phyloP scores from a whole-genome alignment of 2,113 vertebrate genomes.

The Saccopteryx bilineata region DNA sequence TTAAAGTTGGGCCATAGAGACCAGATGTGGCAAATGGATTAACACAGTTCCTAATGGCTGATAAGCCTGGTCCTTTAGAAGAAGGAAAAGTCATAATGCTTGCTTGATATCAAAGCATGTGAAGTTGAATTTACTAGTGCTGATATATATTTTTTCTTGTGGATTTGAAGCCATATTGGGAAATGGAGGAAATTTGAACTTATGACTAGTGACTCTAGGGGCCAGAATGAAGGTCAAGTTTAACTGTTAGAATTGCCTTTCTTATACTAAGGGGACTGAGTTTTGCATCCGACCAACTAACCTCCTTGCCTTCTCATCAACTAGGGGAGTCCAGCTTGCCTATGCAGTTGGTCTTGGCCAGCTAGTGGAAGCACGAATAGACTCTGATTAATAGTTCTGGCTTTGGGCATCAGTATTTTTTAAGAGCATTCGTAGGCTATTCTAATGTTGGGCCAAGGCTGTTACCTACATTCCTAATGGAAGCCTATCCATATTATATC shows the following conservation, averaged over 20 bases:
- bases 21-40: neutral
- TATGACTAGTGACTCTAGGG: neutral
- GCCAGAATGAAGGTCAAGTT: conserved; percentile 53
- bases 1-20: conserved; percentile 8
- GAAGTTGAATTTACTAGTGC: conserved; percentile 27
- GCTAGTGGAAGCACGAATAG: neutral
- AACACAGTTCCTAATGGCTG: neutral
- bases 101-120: conserved; percentile 52
- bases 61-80: neutral
- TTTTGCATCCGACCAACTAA: conserved; percentile 4
- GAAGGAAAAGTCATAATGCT: conserved; percentile 42
- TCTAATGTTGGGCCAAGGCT: conserved; percentile 1
- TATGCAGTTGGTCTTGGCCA: neutral
- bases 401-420: neutral
- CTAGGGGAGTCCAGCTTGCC: conserved; percentile 14
- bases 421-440: neutral
- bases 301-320: conserved; percentile 15
- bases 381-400: conserved; percentile 12
- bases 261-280: neutral
- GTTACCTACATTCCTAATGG: neutral
- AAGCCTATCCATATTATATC: conserved; percentile 42
- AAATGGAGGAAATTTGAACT: conserved; percentile 38
- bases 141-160: neutral
- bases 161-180: neutral
- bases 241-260: conserved; percentile 41